Evolutionary conservation across 2,888 invertebrate genomes (phyloP).

Genomic region (Chorisops tibialis): DNA sequence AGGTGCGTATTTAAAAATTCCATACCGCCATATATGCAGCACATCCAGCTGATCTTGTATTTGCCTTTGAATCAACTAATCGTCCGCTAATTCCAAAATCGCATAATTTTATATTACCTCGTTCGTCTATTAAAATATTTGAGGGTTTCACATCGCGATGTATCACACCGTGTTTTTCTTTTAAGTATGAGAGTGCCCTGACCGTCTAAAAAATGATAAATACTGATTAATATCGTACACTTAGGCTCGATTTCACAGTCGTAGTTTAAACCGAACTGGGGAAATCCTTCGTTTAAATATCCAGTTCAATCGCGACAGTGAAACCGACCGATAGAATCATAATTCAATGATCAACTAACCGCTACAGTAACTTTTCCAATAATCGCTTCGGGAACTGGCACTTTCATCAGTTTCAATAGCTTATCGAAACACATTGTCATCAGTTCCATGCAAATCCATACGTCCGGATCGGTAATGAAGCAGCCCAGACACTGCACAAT

Average conservation of each 20-base stretch:
- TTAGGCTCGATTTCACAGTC: not conserved
- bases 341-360: conserved; percentile 58
- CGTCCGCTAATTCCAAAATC: conserved; percentile 99
- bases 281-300: too few relatives aligned
- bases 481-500: conserved; percentile 97
- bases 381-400: conserved; percentile 93
- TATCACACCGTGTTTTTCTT: conserved; percentile 94
- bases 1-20: conserved; percentile 39
- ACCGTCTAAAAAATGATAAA: conserved; percentile 65
- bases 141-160: conserved; percentile 99
- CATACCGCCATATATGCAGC: conserved; percentile 99
- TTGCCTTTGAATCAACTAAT: conserved; percentile 96
- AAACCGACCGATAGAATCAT: conserved; percentile 34
- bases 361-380: conserved; percentile 96
- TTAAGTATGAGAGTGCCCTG: conserved; percentile 94
- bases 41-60: conserved; percentile 94
- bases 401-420: conserved; percentile 77
- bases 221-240: not conserved
- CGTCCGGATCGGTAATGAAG: conserved; percentile 95
- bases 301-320: not conserved
- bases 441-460: conserved; percentile 99
- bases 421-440: conserved; percentile 99
- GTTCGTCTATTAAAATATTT: conserved; percentile 93
- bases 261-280: too few relatives aligned
- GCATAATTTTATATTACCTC: conserved; percentile 94